Conservation (phyloP, 1,140 invertebrate genomes). For the Neotoxoptera formosana region DNA sequence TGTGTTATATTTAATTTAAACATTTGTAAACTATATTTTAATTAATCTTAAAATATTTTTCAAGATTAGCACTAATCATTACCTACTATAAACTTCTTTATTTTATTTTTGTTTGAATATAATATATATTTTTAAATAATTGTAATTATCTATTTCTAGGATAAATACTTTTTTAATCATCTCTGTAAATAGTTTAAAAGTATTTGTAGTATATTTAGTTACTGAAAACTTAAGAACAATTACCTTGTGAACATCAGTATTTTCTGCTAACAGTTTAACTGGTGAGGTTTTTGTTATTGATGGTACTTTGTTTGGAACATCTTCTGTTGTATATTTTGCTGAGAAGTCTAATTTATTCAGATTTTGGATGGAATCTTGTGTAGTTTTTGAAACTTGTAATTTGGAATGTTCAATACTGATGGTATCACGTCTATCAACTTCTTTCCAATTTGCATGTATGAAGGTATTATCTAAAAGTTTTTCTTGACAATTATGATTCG, state of each 20-base stretch:
- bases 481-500: not conserved
- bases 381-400: not conserved
- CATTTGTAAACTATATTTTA: no score
- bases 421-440: not conserved
- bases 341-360: not conserved
- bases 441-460: not conserved
- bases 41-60: no score
- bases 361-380: not conserved
- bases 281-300: not conserved
- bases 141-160: not conserved
- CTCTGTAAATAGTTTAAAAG: not conserved
- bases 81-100: no score
- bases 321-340: not conserved
- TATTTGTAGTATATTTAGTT: not conserved
- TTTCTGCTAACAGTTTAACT: not conserved
- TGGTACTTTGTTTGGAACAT: not conserved
- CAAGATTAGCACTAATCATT: no score
- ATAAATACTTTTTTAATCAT: not conserved
- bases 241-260: not conserved
- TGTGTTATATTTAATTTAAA: no score
- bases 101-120: not conserved
- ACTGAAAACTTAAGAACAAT: not conserved
- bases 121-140: not conserved
- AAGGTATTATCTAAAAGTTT: not conserved
- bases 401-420: not conserved